Conservation (phyloP, 2,888 invertebrate species). For the Apodemia hepburni region DNA sequence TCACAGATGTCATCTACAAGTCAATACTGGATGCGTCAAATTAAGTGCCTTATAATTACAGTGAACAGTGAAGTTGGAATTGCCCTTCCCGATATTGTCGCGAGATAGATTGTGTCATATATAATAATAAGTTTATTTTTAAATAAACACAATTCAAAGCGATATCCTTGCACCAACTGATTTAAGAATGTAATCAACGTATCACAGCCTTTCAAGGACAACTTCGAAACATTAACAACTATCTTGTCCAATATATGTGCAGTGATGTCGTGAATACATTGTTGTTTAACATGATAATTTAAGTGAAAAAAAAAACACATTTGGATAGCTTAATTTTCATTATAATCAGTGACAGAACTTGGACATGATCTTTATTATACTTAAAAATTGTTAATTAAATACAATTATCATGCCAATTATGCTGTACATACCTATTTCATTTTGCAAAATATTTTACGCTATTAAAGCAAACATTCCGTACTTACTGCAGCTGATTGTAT, state of each 20-base stretch:
- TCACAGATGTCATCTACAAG: constrained; percentile 59
- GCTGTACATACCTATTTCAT: not conserved
- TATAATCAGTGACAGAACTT: constrained; percentile 17
- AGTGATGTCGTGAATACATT: constrained; percentile 41
- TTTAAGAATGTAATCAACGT: constrained; percentile 58
- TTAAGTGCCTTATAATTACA: constrained; percentile 53
- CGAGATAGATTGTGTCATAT: constrained; percentile 61
- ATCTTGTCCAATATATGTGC: constrained; percentile 45
- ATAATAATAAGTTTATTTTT: constrained; percentile 44
- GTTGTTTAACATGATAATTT: constrained; percentile 5
- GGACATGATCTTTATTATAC: constrained; percentile 20
- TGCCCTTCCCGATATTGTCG: constrained; percentile 44
- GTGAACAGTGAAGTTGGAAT: constrained; percentile 70
- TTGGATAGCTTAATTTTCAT: constrained; percentile 26
- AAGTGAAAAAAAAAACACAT: constrained; percentile 18
- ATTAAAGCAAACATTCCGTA: constrained; percentile 55
- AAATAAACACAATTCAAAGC: constrained; percentile 54
- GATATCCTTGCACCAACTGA: constrained; percentile 57
- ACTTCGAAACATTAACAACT: constrained; percentile 46
- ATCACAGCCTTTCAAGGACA: constrained; percentile 65
- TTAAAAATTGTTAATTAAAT: not conserved
- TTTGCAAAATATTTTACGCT: not conserved
- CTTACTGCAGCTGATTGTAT: constrained; percentile 41
- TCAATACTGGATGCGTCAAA: constrained; percentile 59
- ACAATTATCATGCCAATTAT: not conserved